Evolutionary conservation across 2,797 vertebrate genomes (phyloP).

Genomic region (Sylvilagus floridanus): DNA sequence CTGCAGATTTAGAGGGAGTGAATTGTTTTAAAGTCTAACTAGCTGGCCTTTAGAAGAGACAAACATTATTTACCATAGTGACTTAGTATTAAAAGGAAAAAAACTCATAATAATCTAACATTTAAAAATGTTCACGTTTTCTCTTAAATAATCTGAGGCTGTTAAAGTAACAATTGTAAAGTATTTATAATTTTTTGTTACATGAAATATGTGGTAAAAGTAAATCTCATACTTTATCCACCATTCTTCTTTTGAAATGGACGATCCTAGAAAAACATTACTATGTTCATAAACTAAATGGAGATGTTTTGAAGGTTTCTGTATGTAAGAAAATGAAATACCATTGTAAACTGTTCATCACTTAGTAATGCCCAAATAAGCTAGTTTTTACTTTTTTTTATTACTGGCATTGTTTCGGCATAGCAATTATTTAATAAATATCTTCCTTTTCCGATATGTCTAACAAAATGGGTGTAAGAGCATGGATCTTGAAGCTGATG

Average conservation of each 20-base stretch:
- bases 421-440: neutral
- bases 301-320: neutral
- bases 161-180: neutral
- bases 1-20: neutral
- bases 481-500: neutral
- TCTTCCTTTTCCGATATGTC: neutral
- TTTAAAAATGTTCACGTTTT: conserved; percentile 6
- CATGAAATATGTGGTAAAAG: neutral
- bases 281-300: neutral
- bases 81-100: neutral
- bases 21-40: neutral
- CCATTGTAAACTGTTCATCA: neutral
- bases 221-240: neutral
- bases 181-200: neutral
- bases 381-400: conserved; percentile 45
- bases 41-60: conserved; percentile 5
- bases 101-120: neutral
- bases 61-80: neutral
- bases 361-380: neutral
- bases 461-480: neutral
- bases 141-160: neutral
- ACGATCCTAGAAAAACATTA: neutral
- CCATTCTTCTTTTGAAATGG: neutral
- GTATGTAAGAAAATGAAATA: neutral
- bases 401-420: neutral